Evolutionary conservation across 1,140 invertebrate genomes (phyloP), one percentile per base, ranked within the genome.

Genomic region (Patella vulgata): DNA sequence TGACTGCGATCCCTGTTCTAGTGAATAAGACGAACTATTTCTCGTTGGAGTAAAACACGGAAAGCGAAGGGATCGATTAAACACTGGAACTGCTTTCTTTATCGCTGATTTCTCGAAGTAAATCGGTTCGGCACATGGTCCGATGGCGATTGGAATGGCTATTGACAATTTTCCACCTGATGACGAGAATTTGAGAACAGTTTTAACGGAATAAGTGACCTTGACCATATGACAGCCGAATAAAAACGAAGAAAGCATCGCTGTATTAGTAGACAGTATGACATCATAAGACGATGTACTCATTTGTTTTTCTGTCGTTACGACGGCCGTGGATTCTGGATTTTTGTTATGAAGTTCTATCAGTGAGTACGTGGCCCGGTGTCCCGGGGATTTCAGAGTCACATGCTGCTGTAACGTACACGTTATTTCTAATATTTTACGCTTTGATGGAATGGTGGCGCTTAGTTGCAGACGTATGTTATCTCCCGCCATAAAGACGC

Each of bases 401-500:
- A 77, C 46, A 31, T 63, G 58, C 44, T 73, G 69, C 46, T 69
- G 63, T 12, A 79, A 56, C 8, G 55, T 51, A 59, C 77, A 77
- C 3, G 55, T 58, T 3, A 79, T 65, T 14, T 62, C 58, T 66
- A 68, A 69, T 28, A 79, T 70, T 52, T 60, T 62, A 21, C 67
- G 59, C 30, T 68, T 43, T 19, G 59, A 58, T 21, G 63, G 66
- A 19, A 59, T 51, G 21, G 64, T 36, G 2, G 65, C 63, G 19
- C 62, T 55, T 4, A 79, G 60, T 44, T 72, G 71, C 9, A 79
- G 47, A 57, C 59, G 63, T n/a, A 79, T 71, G 40, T 79, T 70
- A 48, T 79, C 75, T 3, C 77, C 77, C 12, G 77, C 75, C 46
- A 76, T 50, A 46, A 76, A 77, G 11, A 75, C 74, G 8, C 73